Evolutionary conservation across 2,797 vertebrate genomes (phyloP).

Genomic region (Alcedo atthis): DNA sequence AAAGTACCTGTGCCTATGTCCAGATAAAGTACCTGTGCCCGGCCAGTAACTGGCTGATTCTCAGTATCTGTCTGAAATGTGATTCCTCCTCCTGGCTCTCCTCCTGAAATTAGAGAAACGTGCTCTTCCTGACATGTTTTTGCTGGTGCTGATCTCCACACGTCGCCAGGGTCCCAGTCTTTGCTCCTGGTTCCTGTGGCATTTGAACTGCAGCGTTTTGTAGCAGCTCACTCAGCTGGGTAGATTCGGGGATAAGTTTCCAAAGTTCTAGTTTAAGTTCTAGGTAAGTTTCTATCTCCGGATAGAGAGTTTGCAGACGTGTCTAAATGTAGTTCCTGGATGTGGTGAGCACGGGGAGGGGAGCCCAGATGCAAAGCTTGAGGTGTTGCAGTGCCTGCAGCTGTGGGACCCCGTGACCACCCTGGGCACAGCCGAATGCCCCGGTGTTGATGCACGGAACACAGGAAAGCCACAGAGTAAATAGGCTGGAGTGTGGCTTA

Average conservation of each 20-base stretch:
- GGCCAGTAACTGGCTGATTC: not conserved
- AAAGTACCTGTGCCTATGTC: no score
- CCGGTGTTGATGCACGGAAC: fast-evolving
- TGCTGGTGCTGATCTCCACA: constrained; percentile 21
- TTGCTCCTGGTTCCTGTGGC: not conserved
- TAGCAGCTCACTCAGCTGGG: not conserved
- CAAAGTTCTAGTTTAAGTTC: not conserved
- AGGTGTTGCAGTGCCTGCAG: not conserved
- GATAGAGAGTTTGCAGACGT: not conserved
- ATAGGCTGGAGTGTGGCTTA: not conserved
- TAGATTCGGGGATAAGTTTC: not conserved
- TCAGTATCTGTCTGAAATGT: not conserved
- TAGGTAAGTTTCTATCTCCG: no score
- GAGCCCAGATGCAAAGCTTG: not conserved
- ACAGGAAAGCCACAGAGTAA: not conserved
- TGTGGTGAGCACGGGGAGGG: not conserved
- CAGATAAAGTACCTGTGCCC: not conserved
- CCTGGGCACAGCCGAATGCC: not conserved
- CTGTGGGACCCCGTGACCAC: not conserved
- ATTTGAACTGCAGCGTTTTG: not conserved
- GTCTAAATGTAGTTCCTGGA: not conserved
- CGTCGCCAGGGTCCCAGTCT: not conserved
- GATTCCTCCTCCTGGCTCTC: not conserved
- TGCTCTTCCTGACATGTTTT: not conserved
- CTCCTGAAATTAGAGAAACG: not conserved